These are phyloP conservation scores for Sipunculus nudus DNA, from an alignment of 2,888 invertebrate genomes.

Conservation along the genomic window DNA sequence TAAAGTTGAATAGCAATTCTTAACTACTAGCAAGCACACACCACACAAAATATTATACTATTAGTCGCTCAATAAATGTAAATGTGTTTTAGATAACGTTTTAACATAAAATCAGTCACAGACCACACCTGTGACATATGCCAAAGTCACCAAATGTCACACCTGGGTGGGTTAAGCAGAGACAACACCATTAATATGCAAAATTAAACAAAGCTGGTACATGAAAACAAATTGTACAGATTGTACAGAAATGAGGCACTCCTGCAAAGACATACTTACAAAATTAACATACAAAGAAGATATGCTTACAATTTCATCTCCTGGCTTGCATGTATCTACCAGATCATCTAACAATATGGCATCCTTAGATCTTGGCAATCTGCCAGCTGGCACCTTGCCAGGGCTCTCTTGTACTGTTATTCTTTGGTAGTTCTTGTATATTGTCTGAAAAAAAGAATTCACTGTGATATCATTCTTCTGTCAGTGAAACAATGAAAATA, in stretches of 20 bases:
- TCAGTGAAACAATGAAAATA: neutral
- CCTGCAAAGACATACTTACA: neutral
- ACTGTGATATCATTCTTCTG: neutral
- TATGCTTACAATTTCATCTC: conserved; percentile 86
- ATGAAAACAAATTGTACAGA: neutral
- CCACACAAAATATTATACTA: too few relatives aligned
- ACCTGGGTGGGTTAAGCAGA: too few relatives aligned
- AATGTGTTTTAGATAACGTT: too few relatives aligned
- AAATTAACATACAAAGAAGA: neutral
- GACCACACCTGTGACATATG: too few relatives aligned
- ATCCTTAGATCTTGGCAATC: conserved; percentile 97
- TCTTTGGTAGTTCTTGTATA: conserved; percentile 98
- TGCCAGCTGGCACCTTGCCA: conserved; percentile 95
- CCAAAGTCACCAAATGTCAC: too few relatives aligned
- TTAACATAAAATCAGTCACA: too few relatives aligned
- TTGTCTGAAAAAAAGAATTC: conserved; percentile 77
- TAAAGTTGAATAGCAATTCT: too few relatives aligned
- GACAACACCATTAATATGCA: too few relatives aligned
- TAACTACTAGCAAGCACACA: too few relatives aligned
- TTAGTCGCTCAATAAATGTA: too few relatives aligned
- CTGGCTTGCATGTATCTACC: conserved; percentile 97
- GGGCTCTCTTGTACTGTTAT: conserved; percentile 98
- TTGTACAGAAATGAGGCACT: neutral
- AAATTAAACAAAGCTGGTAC: neutral
- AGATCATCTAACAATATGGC: conserved; percentile 92